Evolutionary conservation across 2,888 invertebrate species (phyloP), one percentile per base, ranked within the genome.

Genomic region (Temnothorax rugatulus): DNA sequence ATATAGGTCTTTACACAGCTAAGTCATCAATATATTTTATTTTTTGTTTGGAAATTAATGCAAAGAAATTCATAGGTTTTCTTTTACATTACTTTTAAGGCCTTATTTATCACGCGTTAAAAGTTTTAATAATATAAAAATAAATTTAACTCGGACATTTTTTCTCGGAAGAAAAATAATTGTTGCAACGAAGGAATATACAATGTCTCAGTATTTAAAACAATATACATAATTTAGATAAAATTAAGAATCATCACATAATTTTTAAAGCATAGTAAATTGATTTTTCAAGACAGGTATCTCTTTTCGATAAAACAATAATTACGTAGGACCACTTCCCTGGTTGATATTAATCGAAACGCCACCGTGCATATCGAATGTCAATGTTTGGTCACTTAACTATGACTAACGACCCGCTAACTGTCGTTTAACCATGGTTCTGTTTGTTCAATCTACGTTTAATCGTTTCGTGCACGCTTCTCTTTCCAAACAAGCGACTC

Each of bases 321-420:
- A 63, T 63, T 41, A 64, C 18, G 4, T 52, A 38, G 13, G 4
- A 29, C 34, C 18, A 4, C 15, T 59, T 61, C 64, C 71, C 52
- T 54, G 13, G 52, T 54, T 75, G 84, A 73, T 82, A 81, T 85
- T 85, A 83, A 87, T 85, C 86, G 86, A 84, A 82, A 84, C 54
- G 44, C 11, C 66, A 79, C 52, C 64, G 64, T 64, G 68, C 85
- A 83, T 89, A 91, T 91, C 87, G 84, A 84, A 84, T 90, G 86
- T 83, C 90, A 84, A 84, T 90, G 91, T 91, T 91, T 91, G 90
- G 59, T 91, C 91, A 86, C 90, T 88, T 90, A 91, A 91, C 88
- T 83, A 81, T 89, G 90, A 89, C 89, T 87, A 91, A 91, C 90
- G 83, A 86, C 69, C 76, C 77, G 91, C 83, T 89, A 87, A 91